Evolutionary conservation across 1,140 invertebrate genomes (phyloP).

Genomic region (Oncopeltus fasciatus): DNA sequence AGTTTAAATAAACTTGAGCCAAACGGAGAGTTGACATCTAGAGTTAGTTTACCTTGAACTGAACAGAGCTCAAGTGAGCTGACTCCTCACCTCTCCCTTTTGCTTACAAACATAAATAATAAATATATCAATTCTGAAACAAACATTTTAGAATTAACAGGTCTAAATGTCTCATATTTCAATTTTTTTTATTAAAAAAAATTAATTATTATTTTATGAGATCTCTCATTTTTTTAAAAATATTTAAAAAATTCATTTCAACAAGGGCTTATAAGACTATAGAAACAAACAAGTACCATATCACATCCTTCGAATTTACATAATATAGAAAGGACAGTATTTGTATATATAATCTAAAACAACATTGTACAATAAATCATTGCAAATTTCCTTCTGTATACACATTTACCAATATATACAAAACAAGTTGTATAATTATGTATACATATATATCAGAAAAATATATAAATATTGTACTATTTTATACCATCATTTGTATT

Average conservation of each 20-base stretch:
- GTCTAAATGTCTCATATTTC: not conserved
- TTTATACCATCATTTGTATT: not conserved
- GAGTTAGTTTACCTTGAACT: not conserved
- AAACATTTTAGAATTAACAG: conserved; percentile 1
- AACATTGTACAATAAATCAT: not conserved
- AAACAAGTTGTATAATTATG: not conserved
- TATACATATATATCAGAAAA: conserved; percentile 2
- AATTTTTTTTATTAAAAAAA: not conserved
- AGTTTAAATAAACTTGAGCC: conserved; percentile 2
- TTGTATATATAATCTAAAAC: not conserved
- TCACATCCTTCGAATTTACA: conserved; percentile 1
- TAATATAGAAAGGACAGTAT: not conserved
- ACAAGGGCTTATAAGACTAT: not conserved
- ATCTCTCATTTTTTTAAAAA: conserved; percentile 9
- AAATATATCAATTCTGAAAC: conserved; percentile 2
- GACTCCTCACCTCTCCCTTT: not conserved
- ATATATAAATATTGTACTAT: conserved; percentile 8
- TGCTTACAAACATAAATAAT: not conserved
- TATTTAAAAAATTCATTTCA: conserved; percentile 9
- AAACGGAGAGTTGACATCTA: not conserved
- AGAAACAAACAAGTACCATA: conserved; percentile 5
- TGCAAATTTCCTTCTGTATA: not conserved
- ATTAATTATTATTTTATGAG: conserved; percentile 6
- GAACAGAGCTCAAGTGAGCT: not conserved
- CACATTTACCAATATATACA: not conserved